A percentile compares a stretch with the other conserved stretches of the same genome.
Evolutionary conservation across 2,888 invertebrate genomes (phyloP).

Genomic region (Eristalis intricaria): DNA sequence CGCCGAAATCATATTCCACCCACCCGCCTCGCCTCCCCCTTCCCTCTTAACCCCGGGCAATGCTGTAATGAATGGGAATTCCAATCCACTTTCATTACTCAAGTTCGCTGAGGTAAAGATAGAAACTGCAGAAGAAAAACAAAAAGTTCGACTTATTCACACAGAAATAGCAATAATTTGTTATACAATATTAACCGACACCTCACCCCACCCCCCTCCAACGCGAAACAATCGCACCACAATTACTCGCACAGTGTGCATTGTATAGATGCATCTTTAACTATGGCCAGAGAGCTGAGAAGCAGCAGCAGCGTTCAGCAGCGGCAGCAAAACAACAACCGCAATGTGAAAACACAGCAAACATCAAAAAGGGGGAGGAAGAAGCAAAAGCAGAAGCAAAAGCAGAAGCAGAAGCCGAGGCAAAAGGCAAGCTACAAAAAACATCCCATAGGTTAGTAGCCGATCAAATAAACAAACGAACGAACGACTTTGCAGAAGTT

Average conservation of each 20-base stretch:
- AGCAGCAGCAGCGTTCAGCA: neutral
- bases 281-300: constrained; percentile 25
- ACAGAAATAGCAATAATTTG: constrained; percentile 67
- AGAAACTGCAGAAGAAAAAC: constrained; percentile 9
- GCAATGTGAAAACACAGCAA: constrained; percentile 37
- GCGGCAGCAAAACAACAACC: constrained; percentile 58
- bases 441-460: constrained; percentile 72
- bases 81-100: constrained; percentile 69
- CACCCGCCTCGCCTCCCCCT: too few relatives aligned
- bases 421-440: constrained; percentile 62
- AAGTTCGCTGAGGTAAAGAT: constrained; percentile 51
- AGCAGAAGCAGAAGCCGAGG: constrained; percentile 26
- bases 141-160: constrained; percentile 43
- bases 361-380: constrained; percentile 41
- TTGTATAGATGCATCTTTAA: constrained; percentile 64
- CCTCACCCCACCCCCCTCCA: neutral
- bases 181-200: constrained; percentile 64
- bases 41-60: neutral
- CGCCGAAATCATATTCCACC: constrained; percentile 12
- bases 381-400: constrained; percentile 27
- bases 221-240: constrained; percentile 50
- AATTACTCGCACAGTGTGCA: constrained; percentile 48
- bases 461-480: constrained; percentile 72
- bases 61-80: constrained; percentile 55
- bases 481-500: constrained; percentile 71